Percentiles rank a stretch among this genome's conserved stretches.
These are phyloP conservation scores for Pseudococcus jackbeardsleyi DNA, from an alignment of 2,888 invertebrate species.

Conservation along the genomic window DNA sequence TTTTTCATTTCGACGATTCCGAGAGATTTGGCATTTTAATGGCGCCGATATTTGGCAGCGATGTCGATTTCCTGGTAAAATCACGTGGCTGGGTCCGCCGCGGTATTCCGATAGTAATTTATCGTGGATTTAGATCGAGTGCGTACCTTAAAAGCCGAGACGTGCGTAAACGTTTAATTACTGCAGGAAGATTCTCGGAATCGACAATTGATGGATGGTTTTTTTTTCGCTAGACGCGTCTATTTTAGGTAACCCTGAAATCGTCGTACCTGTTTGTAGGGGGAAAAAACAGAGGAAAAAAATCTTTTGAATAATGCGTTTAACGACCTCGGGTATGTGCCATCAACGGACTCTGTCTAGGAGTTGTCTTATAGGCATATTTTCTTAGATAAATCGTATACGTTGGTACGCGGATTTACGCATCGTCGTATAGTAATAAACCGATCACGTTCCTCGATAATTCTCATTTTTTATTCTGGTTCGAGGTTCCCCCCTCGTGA, in stretches of 20 bases:
- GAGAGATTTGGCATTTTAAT: background rate
- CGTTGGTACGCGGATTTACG: background rate
- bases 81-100: background rate
- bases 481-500: background rate
- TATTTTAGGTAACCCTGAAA: constrained; percentile 35
- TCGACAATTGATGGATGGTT: background rate
- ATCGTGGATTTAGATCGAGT: background rate
- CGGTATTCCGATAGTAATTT: background rate
- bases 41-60: background rate
- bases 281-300: background rate
- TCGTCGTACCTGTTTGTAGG: constrained; percentile 31
- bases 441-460: constrained; percentile 16
- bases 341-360: background rate
- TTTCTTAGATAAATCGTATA: constrained; percentile 13
- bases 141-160: background rate
- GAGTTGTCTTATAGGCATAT: background rate
- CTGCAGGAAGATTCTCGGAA: background rate
- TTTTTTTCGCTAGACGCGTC: background rate
- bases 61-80: constrained; percentile 2
- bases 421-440: background rate
- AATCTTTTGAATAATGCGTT: constrained; percentile 43
- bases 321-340: constrained; percentile 31
- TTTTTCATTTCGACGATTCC: background rate
- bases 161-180: background rate
- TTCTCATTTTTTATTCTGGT: constrained; percentile 25